Evolutionary conservation across 2,888 invertebrate genomes (phyloP).

Genomic region (Galeruca laticollis): DNA sequence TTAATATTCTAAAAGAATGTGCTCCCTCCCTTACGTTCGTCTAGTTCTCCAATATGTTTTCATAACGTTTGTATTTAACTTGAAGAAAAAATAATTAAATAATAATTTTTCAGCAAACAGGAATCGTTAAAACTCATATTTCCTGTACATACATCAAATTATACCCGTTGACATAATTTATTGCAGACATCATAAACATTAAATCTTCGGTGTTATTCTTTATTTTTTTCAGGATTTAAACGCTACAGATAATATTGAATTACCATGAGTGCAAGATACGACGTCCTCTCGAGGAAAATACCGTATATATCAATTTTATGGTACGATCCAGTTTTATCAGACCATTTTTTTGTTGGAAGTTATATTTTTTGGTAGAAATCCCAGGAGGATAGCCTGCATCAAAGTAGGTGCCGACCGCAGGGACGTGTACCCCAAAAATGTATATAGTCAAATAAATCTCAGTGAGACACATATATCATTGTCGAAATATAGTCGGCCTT

Average conservation of each 20-base stretch:
- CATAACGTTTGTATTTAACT: too few relatives aligned
- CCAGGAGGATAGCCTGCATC: constrained; percentile 31
- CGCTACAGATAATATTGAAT: background rate
- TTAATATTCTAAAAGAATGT: too few relatives aligned
- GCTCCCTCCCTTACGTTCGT: too few relatives aligned
- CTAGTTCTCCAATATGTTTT: too few relatives aligned
- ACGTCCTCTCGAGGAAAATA: constrained; percentile 18
- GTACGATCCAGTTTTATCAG: constrained; percentile 31
- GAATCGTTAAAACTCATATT: too few relatives aligned
- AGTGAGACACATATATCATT: constrained; percentile 37
- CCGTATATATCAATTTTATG: constrained; percentile 35
- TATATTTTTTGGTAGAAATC: constrained; percentile 31
- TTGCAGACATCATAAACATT: background rate
- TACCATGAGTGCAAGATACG: constrained; percentile 12
- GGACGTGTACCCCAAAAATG: constrained; percentile 32
- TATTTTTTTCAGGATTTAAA: background rate
- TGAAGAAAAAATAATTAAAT: too few relatives aligned
- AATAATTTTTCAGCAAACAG: too few relatives aligned
- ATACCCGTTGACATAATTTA: background rate
- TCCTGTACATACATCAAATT: background rate
- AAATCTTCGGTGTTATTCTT: background rate
- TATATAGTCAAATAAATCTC: constrained; percentile 37
- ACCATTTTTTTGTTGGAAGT: constrained; percentile 29
- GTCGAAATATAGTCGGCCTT: constrained; percentile 33
- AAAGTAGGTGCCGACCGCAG: constrained; percentile 34